Evolutionary conservation across 2,113 vertebrate genomes (phyloP).

Genomic region (Zapornia atra): DNA sequence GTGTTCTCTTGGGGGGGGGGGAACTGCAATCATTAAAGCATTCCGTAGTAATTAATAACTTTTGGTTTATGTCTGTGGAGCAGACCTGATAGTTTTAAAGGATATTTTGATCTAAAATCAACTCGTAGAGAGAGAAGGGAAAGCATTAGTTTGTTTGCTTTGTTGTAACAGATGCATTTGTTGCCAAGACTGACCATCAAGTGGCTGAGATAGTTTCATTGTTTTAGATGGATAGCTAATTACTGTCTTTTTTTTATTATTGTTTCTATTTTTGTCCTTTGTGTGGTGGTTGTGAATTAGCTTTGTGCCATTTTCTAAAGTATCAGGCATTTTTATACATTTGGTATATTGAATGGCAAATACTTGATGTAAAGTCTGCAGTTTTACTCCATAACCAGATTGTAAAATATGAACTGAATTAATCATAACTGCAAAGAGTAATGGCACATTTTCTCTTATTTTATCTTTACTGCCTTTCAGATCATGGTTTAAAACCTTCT

Average conservation of each 20-base stretch:
- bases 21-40: background rate
- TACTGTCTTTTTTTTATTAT: conserved; percentile 40
- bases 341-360: conserved; percentile 80
- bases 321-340: conserved; percentile 80
- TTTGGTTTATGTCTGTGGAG: conserved; percentile 17
- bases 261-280: conserved; percentile 53
- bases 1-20: background rate
- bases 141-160: background rate
- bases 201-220: conserved; percentile 34
- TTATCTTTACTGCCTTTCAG: conserved; percentile 87
- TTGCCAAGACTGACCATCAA: conserved; percentile 61
- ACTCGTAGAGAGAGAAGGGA: background rate
- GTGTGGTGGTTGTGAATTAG: conserved; percentile 66
- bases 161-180: conserved; percentile 37
- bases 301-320: conserved; percentile 71
- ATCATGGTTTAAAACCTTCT: conserved; percentile 83
- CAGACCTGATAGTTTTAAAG: conserved; percentile 35
- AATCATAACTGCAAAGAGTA: conserved; percentile 87
- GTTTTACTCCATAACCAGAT: conserved; percentile 86
- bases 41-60: conserved; percentile 53
- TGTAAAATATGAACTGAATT: conserved; percentile 93
- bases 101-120: conserved; percentile 59
- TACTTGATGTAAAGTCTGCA: conserved; percentile 85
- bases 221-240: conserved; percentile 67
- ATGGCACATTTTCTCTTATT: conserved; percentile 86